phyloP scores from a whole-genome alignment of 2,113 vertebrate genomes.

The Syngnathoides biaculeatus region DNA sequence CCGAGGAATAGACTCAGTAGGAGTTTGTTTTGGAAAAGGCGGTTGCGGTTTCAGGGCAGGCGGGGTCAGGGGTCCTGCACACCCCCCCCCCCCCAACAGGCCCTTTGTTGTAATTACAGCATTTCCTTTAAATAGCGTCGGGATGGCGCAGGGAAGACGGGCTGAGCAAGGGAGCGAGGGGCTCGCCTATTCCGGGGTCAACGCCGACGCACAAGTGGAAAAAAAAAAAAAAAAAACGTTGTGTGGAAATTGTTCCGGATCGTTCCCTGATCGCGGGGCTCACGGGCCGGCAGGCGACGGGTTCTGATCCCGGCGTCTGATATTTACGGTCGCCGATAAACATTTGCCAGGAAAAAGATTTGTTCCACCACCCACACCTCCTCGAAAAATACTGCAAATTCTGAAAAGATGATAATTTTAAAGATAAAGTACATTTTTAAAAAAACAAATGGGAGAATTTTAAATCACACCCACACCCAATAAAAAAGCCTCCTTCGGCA shows the following conservation, averaged over 20 bases:
- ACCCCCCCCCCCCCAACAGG: conserved; percentile 23
- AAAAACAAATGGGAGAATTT: too few relatives aligned
- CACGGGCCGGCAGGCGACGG: neutral
- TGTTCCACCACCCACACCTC: too few relatives aligned
- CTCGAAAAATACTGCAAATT: too few relatives aligned
- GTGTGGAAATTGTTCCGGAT: neutral
- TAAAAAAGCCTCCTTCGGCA: too few relatives aligned
- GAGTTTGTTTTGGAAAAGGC: neutral
- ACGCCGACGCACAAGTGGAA: neutral
- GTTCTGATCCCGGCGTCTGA: conserved; percentile 4
- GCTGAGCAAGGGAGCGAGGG: conserved; percentile 19
- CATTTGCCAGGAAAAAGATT: conserved; percentile 29
- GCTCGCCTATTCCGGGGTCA: neutral
- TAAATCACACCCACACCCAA: too few relatives aligned
- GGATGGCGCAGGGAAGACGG: conserved; percentile 19
- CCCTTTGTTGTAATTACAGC: conserved; percentile 52
- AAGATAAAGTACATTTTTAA: too few relatives aligned
- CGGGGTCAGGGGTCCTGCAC: neutral
- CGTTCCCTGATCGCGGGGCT: conserved; percentile 17
- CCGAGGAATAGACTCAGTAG: neutral
- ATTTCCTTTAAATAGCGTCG: conserved; percentile 63
- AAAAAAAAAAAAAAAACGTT: too few relatives aligned
- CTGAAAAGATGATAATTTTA: too few relatives aligned
- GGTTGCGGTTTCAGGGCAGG: neutral
- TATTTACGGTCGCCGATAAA: conserved; percentile 22